Evolutionary conservation across 1,140 invertebrate species (phyloP).

Genomic region (Neodiprion virginianus): DNA sequence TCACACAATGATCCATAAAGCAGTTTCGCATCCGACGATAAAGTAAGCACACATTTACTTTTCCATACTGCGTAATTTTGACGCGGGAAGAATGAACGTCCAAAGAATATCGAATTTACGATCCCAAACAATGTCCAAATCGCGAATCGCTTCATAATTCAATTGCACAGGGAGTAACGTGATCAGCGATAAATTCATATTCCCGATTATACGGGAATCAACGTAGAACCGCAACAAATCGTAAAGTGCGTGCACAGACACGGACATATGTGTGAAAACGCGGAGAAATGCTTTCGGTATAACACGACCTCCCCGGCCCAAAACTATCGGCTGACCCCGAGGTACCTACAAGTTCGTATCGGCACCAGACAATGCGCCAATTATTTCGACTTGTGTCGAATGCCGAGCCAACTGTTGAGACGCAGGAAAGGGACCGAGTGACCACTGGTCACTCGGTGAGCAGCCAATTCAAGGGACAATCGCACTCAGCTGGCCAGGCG

Average conservation of each 20-base stretch:
- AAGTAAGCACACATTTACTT: no score
- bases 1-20: no score
- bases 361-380: conserved; percentile 40
- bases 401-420: conserved; percentile 54
- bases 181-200: conserved; percentile 52
- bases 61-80: no score
- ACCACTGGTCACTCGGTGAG: neutral
- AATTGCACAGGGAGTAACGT: conserved; percentile 19
- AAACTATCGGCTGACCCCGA: neutral
- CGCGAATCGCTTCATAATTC: neutral
- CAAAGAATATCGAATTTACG: no score
- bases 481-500: neutral
- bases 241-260: conserved; percentile 48
- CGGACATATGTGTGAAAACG: conserved; percentile 18
- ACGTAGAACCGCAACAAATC: conserved; percentile 55
- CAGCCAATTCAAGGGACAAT: neutral
- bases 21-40: no score
- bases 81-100: no score
- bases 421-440: neutral
- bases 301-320: no score
- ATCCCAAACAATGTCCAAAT: neutral
- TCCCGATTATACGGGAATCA: conserved; percentile 44
- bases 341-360: neutral
- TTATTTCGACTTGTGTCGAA: conserved; percentile 54
- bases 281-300: conserved; percentile 28